Evolutionary conservation across 2,797 vertebrate genomes (phyloP).

Genomic region (Acestrorhynchus altus): DNA sequence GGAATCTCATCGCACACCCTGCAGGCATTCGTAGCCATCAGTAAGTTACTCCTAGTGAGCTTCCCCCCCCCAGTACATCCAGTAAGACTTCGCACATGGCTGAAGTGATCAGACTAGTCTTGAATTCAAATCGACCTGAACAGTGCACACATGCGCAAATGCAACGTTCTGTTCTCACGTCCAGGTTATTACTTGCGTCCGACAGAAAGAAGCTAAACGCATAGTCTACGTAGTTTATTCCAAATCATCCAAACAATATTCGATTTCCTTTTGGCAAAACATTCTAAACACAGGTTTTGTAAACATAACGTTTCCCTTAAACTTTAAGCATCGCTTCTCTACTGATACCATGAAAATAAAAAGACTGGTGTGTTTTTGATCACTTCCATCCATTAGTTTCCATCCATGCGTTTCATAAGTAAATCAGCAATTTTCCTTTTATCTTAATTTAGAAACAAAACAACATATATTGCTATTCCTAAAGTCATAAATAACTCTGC

Average conservation of each 20-base stretch:
- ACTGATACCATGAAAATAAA: conserved; percentile 74
- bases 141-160: not conserved
- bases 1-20: too few species aligned
- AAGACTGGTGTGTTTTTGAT: conserved; percentile 70
- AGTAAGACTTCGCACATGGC: conserved; percentile 35
- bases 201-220: conserved; percentile 65
- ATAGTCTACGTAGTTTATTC: conserved; percentile 73
- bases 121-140: not conserved
- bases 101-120: conserved; percentile 12
- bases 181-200: too few species aligned
- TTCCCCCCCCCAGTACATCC: not conserved
- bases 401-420: conserved; percentile 75
- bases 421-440: conserved; percentile 60
- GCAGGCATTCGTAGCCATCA: too few species aligned
- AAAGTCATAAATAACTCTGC: conserved; percentile 76
- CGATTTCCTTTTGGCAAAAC: conserved; percentile 82
- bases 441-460: conserved; percentile 58
- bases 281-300: conserved; percentile 84
- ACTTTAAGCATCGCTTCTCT: conserved; percentile 75
- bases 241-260: conserved; percentile 72
- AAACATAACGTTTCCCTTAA: conserved; percentile 89
- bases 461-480: conserved; percentile 69
- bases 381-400: conserved; percentile 54
- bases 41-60: too few species aligned
- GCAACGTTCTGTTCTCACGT: too few species aligned